Evolutionary conservation across 2,888 invertebrate genomes (phyloP).

Genomic region (Conus canariensis): DNA sequence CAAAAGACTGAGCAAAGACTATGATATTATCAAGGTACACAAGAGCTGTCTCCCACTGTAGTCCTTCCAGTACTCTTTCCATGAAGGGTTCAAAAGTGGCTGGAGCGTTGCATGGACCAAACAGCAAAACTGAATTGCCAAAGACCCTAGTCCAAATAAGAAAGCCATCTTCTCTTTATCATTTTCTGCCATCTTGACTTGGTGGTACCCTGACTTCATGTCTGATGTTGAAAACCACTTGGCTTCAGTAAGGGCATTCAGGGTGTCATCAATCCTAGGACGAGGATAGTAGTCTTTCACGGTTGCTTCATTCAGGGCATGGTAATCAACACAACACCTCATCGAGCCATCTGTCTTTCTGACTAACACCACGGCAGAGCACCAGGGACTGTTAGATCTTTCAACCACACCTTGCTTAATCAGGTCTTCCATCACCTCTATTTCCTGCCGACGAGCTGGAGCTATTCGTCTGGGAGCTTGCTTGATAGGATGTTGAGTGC

Average conservation of each 20-base stretch:
- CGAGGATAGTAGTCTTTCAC: slow-evolving; percentile 19
- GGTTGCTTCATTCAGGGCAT: slow-evolving; percentile 5
- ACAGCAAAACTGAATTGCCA: slow-evolving; percentile 14
- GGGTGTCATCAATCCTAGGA: not conserved
- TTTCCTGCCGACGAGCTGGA: slow-evolving; percentile 35
- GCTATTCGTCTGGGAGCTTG: slow-evolving; percentile 45
- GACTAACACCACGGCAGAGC: slow-evolving; percentile 28
- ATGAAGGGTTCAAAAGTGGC: slow-evolving; percentile 9
- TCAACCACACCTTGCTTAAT: slow-evolving; percentile 46
- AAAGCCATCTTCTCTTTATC: slow-evolving; percentile 33
- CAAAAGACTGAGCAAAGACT: slow-evolving; percentile 41
- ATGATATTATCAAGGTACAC: slow-evolving; percentile 25
- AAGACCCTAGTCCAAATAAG: not conserved
- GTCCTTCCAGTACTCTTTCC: slow-evolving; percentile 21
- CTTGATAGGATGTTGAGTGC: slow-evolving; percentile 13
- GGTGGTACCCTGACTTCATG: slow-evolving; percentile 29
- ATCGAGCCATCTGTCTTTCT: slow-evolving; percentile 7
- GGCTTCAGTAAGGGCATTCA: slow-evolving; percentile 11
- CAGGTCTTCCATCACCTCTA: slow-evolving; percentile 42
- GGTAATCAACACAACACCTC: slow-evolving; percentile 47
- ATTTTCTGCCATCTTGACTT: slow-evolving; percentile 9
- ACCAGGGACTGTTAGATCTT: slow-evolving; percentile 44
- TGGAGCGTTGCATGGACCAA: slow-evolving; percentile 20
- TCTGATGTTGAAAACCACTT: slow-evolving; percentile 23
- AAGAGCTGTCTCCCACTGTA: not conserved